A percentile compares a stretch with the other conserved stretches of the same genome.
Conservation (phyloP, 2,888 invertebrate genomes). For the Macrophya alboannulata region DNA sequence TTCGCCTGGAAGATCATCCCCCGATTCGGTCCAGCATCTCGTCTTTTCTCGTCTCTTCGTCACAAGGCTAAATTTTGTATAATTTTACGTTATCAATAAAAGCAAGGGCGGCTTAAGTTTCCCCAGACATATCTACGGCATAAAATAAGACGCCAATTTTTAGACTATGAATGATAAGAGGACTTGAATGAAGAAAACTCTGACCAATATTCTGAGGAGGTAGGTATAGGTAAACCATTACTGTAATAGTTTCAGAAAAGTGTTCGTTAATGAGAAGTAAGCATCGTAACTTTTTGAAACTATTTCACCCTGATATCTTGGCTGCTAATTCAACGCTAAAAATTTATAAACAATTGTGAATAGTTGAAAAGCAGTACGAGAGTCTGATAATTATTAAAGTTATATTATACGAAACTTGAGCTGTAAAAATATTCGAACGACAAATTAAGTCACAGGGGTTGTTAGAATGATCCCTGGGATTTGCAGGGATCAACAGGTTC, state of each 20-base stretch:
- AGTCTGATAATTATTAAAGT: background rate
- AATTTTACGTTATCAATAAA: slow-evolving; percentile 37
- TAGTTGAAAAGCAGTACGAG: background rate
- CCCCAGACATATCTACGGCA: background rate
- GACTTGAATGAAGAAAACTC: no score
- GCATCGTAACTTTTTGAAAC: no score
- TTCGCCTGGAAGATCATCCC: slow-evolving; percentile 57
- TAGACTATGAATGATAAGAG: background rate
- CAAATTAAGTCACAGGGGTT: slow-evolving; percentile 44
- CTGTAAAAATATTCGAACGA: slow-evolving; percentile 36
- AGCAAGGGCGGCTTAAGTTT: background rate
- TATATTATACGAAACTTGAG: slow-evolving; percentile 13
- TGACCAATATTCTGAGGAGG: no score
- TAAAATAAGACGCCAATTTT: background rate
- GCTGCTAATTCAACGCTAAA: background rate
- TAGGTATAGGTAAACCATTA: no score
- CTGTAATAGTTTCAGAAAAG: no score
- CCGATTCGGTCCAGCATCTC: slow-evolving; percentile 46
- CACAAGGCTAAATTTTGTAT: slow-evolving; percentile 36
- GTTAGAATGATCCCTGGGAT: slow-evolving; percentile 58
- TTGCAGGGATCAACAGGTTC: slow-evolving; percentile 67
- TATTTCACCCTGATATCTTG: background rate
- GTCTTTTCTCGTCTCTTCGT: slow-evolving; percentile 39
- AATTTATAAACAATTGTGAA: background rate
- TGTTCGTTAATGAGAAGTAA: no score